A percentile compares a stretch with the other conserved stretches of the same genome.
These are phyloP conservation scores for Temnothorax longispinosus DNA, from an alignment of 1,140 invertebrate genomes.

Conservation along the genomic window DNA sequence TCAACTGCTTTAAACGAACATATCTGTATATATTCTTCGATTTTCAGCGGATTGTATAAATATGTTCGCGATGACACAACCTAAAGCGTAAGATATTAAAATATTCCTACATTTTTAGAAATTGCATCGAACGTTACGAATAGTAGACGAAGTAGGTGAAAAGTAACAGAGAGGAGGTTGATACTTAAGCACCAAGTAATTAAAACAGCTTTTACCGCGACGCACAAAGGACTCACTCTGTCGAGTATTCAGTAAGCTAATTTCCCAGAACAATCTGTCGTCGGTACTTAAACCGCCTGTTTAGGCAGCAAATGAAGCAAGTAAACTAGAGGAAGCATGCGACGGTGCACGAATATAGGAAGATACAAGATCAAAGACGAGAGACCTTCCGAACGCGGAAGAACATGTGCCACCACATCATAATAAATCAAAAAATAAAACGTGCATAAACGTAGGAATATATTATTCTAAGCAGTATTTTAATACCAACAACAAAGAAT, in stretches of 20 bases:
- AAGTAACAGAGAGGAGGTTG: background rate
- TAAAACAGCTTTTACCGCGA: background rate
- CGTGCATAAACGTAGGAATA: background rate
- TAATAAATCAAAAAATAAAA: slow-evolving; percentile 2
- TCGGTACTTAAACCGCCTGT: slow-evolving; percentile 25
- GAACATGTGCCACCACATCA: background rate
- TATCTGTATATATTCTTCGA: background rate
- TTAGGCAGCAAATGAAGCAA: background rate
- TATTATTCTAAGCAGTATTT: background rate
- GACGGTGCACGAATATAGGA: background rate
- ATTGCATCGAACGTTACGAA: background rate
- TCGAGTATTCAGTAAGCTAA: slow-evolving; percentile 7
- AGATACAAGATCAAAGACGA: slow-evolving; percentile 31
- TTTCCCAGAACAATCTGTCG: slow-evolving; percentile 59
- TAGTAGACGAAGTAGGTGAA: background rate
- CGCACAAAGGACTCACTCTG: background rate
- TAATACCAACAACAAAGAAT: background rate
- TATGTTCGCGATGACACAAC: background rate
- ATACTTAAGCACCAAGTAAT: slow-evolving; percentile 1
- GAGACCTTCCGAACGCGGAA: background rate
- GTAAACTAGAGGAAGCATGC: background rate
- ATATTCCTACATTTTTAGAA: background rate
- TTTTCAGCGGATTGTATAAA: background rate
- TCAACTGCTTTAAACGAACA: slow-evolving; percentile 2
- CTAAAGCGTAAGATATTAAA: background rate